Base-by-base conservation (phyloP, 92 coral and sea anemone genomes). In the Umimayanthus chanpuru region DNA sequence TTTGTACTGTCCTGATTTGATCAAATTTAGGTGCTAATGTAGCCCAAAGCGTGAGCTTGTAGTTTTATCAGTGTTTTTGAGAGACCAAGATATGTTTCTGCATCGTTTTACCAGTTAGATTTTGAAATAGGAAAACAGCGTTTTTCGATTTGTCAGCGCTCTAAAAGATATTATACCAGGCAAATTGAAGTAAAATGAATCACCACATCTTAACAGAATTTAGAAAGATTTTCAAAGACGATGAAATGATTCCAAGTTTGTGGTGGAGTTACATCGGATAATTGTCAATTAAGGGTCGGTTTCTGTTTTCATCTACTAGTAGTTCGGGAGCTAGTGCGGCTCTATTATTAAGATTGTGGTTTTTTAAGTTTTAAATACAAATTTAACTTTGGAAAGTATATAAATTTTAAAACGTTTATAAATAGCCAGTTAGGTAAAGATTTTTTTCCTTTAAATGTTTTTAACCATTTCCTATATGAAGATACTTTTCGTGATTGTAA, bases 71-170 rank as follows among this genome's bases (percentile, higher is more conserved):
- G 14, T 43, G 4, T 82, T 23, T 67, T 43, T 18, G 38, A 1
- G 76, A 70, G 38, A 29, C 16, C 11, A 67, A 67, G 55, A 30
- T n/a, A 41, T 25, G 7, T n/a, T 68, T 49, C 23, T 12, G 79
- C 43, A 44, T 40, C 64, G 20, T 78, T 78, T 47, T 78, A 47
- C 21, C n/a, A 61, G 2, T 61, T 26, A 53, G 49, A n/a, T 44
- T 44, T 40, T 3, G 14, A 47, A 67, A 15, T 3, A 70, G 55
- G 6, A 15, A 68, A 11, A 23, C 40, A 67, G 15, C 12, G 53
- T 39, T 71, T 43, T 83, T 83, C 78, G 78, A 70, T 83, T 83
- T 83, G 87, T 70, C n/a, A 9, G 41, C 87, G 38, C 15, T 44
- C 12, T 43, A 41, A 10, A 68, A 81, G 39, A 68, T 70, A 68